These are phyloP conservation scores for Oasisia sp. DNA, from an alignment of 2,888 invertebrate species.

Conservation along the genomic window DNA sequence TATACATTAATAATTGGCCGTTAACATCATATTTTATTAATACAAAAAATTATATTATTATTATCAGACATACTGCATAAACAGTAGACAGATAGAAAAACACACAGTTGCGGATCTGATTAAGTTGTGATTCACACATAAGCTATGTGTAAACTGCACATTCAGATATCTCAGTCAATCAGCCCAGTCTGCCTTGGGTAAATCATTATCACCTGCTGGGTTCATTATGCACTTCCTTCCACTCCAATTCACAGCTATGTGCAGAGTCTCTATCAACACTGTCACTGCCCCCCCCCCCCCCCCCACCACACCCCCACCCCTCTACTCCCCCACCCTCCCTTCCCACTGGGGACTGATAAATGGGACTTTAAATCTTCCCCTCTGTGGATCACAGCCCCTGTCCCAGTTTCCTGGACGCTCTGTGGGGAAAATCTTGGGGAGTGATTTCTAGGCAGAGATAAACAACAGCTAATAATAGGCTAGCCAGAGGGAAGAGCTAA, in stretches of 20 bases:
- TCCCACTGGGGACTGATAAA: background rate
- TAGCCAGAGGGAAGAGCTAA: background rate
- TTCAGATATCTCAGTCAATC: background rate
- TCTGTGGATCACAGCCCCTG: background rate
- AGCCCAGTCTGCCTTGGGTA: background rate
- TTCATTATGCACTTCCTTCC: background rate
- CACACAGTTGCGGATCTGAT: background rate
- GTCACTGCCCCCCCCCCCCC: background rate
- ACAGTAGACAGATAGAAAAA: background rate
- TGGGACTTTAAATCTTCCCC: background rate
- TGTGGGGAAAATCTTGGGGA: background rate
- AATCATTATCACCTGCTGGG: background rate
- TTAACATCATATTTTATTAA: too few species aligned
- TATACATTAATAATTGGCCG: too few species aligned
- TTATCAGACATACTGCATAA: background rate
- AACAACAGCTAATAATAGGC: background rate
- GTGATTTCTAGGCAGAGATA: constrained; percentile 3
- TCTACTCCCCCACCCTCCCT: background rate
- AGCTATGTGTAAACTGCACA: background rate
- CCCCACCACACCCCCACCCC: background rate
- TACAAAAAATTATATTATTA: background rate
- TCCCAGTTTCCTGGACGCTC: background rate
- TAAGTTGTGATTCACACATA: background rate
- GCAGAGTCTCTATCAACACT: background rate
- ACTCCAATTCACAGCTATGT: background rate